Evolutionary conservation across 2,113 vertebrate genomes (phyloP).

Genomic region (Tenebrosternarchus preto): DNA sequence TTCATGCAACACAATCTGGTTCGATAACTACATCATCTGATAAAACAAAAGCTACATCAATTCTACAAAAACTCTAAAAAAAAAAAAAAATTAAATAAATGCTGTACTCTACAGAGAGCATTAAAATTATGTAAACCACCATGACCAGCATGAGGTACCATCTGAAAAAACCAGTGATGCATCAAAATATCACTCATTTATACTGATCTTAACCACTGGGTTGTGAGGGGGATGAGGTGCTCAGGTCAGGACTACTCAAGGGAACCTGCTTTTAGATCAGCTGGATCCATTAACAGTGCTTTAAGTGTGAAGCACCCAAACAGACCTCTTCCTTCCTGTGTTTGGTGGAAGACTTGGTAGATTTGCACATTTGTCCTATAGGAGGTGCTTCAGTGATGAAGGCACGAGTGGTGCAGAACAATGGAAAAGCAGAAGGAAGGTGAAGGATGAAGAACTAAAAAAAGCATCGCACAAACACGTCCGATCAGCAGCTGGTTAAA

Average conservation of each 20-base stretch:
- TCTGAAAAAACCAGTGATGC: too few species aligned
- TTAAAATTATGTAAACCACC: too few species aligned
- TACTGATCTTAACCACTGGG: too few species aligned
- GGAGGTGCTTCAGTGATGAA: conserved; percentile 66
- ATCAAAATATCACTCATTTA: background rate
- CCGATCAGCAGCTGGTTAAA: background rate
- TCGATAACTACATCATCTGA: too few species aligned
- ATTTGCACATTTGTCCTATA: conserved; percentile 62
- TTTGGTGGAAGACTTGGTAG: conserved; percentile 63
- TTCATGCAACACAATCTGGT: too few species aligned
- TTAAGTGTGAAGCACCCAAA: background rate
- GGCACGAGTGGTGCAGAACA: background rate
- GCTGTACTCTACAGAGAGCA: too few species aligned
- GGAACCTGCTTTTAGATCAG: background rate
- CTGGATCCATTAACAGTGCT: background rate
- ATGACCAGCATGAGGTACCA: too few species aligned
- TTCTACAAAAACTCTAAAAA: too few species aligned
- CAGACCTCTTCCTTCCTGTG: conserved; percentile 40
- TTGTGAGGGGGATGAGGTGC: conserved; percentile 18
- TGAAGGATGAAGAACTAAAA: background rate
- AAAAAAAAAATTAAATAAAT: too few species aligned
- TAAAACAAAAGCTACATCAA: too few species aligned
- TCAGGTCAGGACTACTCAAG: background rate
- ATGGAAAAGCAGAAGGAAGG: background rate
- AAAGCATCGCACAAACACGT: background rate